Evolutionary conservation across 2,888 invertebrate species (phyloP).

Genomic region (Cerceris ruficornis): DNA sequence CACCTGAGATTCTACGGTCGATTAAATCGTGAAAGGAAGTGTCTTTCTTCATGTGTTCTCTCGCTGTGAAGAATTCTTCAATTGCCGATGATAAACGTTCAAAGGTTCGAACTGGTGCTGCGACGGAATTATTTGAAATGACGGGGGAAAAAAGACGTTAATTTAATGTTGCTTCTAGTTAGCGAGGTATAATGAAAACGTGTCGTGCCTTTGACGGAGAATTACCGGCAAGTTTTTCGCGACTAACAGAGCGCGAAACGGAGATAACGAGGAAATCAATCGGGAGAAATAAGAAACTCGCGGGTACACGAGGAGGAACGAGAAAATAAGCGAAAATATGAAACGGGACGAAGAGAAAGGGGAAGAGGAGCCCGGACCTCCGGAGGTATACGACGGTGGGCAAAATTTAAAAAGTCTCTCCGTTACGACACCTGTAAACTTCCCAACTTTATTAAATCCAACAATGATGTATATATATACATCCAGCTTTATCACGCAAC

Average conservation of each 20-base stretch:
- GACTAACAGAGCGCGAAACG: neutral
- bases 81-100: neutral
- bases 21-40: neutral
- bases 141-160: neutral
- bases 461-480: conserved; percentile 21
- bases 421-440: conserved; percentile 37
- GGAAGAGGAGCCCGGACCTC: neutral
- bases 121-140: neutral
- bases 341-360: neutral
- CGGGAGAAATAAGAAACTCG: conserved; percentile 8
- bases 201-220: neutral
- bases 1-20: too few relatives aligned
- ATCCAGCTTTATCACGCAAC: conserved; percentile 35
- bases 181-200: neutral
- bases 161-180: neutral
- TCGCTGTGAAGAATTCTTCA: neutral
- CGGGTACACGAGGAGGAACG: neutral
- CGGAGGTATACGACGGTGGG: neutral
- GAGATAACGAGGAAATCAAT: conserved; percentile 5
- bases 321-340: conserved; percentile 7
- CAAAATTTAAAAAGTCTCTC: conserved; percentile 30
- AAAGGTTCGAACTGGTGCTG: neutral
- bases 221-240: neutral
- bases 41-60: neutral
- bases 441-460: conserved; percentile 40